A percentile compares a stretch with the other conserved stretches of the same genome.
These are phyloP conservation scores for Gila robusta DNA, from an alignment of 2,797 vertebrate species.

Conservation along the genomic window DNA sequence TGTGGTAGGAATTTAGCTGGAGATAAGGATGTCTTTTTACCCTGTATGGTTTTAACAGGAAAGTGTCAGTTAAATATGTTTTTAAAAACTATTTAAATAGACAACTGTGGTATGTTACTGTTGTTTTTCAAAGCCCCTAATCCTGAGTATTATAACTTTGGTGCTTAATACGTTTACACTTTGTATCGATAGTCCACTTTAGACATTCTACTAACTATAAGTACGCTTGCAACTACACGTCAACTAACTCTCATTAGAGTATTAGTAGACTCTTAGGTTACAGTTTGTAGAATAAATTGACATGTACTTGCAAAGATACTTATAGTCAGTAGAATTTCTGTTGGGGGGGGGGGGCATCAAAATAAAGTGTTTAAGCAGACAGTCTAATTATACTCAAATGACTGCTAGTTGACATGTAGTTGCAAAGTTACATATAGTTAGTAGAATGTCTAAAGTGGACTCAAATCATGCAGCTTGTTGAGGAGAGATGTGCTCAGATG, in stretches of 20 bases:
- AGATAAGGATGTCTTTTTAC: conserved; percentile 19
- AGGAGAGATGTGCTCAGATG: background rate
- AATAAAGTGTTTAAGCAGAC: background rate
- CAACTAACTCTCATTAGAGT: background rate
- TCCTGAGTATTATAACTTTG: background rate
- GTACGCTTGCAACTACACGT: background rate
- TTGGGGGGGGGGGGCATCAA: background rate
- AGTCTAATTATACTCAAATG: background rate
- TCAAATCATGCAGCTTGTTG: background rate
- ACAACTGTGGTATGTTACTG: background rate
- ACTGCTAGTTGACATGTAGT: background rate
- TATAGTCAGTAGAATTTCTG: background rate
- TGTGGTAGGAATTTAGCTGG: background rate
- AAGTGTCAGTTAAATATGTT: background rate
- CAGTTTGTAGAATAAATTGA: background rate
- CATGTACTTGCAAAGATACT: background rate
- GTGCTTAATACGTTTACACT: background rate
- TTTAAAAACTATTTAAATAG: background rate
- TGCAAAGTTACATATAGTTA: background rate
- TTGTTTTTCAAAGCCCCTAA: background rate
- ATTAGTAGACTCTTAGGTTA: background rate
- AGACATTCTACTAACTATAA: background rate
- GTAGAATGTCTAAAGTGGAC: background rate
- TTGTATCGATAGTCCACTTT: background rate
- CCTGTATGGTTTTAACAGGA: background rate